Base-by-base conservation (phyloP, 2,797 vertebrate species). In the Merluccius polli region DNA sequence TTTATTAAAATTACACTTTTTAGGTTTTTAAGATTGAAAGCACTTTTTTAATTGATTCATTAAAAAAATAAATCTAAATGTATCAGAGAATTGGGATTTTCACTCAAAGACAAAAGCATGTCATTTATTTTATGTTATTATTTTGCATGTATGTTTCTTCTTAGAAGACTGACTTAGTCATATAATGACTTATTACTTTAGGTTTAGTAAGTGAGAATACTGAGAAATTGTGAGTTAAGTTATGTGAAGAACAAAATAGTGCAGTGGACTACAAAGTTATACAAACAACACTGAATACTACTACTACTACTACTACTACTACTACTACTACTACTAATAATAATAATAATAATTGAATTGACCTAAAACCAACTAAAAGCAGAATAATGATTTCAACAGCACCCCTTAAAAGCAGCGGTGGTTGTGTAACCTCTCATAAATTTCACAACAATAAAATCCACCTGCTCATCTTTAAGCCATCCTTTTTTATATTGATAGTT, bases 401-500 rank as follows among this genome's bases (percentile, higher is more conserved):
- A 65, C 2, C n/a, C 59, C 59, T 65, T 27, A 27, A 27, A 27
- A 65, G 24, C n/a, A 65, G 59, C 59, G 13, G 24, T 11, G 24
- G 59, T 65, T 65, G 59, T 65, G 59, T 65, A 65, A 65, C 24
- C 59, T 65, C 59, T 27, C 59, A 59, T 59, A 24, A 59, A 59
- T 59, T 59, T 5, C 52, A n/a, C 52, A 59, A 59, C 52, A 24
- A 24, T 59, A 59, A 59, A 59, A 59, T 59, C 52, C n/a, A 59
- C 16, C 52, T 59, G 52, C 52, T 0, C 52, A 21, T 59, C n/a
- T 59, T 59, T 24, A 59, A 59, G 52, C 52, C 13, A 65, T 65
- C 24, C 24, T 52, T 78, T 87, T 80, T 80, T 85, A 75, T 74
- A 65, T 65, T 77, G 83, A 86, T 86, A 81, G 78, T 77, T 84